A percentile compares a stretch with the other conserved stretches of the same genome.
Conservation (phyloP, 2,797 vertebrate genomes). For the Onychomys leucogaster region DNA sequence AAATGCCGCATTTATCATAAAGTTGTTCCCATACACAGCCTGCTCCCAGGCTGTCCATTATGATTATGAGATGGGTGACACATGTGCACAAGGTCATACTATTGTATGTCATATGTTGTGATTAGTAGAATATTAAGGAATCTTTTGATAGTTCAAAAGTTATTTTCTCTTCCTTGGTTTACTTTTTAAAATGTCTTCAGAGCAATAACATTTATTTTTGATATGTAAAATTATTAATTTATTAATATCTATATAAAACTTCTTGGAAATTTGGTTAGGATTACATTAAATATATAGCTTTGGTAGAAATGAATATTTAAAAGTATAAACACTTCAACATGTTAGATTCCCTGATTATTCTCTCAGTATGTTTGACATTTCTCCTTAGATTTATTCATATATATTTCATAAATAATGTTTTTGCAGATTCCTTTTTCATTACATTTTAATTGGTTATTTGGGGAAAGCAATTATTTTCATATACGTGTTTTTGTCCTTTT, state of each 20-base stretch:
- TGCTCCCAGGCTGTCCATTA: neutral
- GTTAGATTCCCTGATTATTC: neutral
- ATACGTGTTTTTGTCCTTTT: neutral
- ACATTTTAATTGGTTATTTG: conserved; percentile 23
- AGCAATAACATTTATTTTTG: neutral
- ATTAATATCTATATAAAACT: neutral
- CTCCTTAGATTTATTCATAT: neutral
- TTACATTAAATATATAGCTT: neutral
- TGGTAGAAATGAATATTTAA: conserved; percentile 42
- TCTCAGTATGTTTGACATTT: conserved; percentile 1
- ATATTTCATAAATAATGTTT: conserved; percentile 5
- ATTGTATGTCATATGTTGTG: neutral
- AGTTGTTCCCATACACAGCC: neutral
- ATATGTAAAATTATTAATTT: neutral
- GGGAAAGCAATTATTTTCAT: conserved; percentile 17
- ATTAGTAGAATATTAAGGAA: conserved; percentile 31
- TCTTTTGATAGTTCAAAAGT: neutral
- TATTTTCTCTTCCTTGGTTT: neutral
- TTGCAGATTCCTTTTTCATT: neutral
- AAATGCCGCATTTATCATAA: conserved; percentile 54
- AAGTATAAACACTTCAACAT: conserved; percentile 32
- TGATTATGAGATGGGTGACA: neutral
- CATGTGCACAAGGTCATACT: neutral
- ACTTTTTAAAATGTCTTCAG: conserved; percentile 4
- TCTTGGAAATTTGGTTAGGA: conserved; percentile 24